Percentiles rank a stretch among this genome's conserved stretches.
Conservation (phyloP, 2,888 invertebrate genomes). For the Oegoconia quadripuncta region DNA sequence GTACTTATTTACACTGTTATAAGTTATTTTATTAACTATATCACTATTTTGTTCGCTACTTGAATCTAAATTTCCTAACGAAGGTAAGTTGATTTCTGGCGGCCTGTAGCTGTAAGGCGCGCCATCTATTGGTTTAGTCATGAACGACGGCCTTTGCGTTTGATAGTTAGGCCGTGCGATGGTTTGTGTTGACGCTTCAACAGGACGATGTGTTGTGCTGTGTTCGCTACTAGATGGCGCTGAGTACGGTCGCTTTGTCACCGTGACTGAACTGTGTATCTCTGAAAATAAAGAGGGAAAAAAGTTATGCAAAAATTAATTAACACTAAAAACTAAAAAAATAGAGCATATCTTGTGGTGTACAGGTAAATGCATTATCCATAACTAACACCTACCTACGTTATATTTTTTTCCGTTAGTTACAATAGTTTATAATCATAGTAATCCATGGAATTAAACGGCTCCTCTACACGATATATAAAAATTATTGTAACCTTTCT, state of each 20-base stretch:
- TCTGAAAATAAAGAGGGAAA: slow-evolving; percentile 49
- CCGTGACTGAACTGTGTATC: slow-evolving; percentile 44
- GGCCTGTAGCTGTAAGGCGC: slow-evolving; percentile 66
- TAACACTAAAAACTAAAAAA: background rate
- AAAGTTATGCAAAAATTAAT: background rate
- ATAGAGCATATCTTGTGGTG: no score
- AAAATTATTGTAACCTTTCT: no score
- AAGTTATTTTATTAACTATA: slow-evolving; percentile 77
- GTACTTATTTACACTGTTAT: slow-evolving; percentile 78
- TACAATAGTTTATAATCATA: no score
- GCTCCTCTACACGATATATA: no score
- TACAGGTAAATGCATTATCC: no score
- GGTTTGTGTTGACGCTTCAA: slow-evolving; percentile 52
- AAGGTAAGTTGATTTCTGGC: slow-evolving; percentile 69
- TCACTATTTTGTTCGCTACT: slow-evolving; percentile 77
- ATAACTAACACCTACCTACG: no score
- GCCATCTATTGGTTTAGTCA: slow-evolving; percentile 77
- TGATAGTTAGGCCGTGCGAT: slow-evolving; percentile 55
- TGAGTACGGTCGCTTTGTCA: slow-evolving; percentile 57
- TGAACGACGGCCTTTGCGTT: slow-evolving; percentile 72
- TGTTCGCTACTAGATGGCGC: slow-evolving; percentile 57
- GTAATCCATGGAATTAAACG: no score
- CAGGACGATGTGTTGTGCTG: slow-evolving; percentile 41
- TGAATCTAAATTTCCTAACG: slow-evolving; percentile 67
- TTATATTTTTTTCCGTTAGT: no score